Conservation (phyloP, 2,113 vertebrate species). For the Fukomys damarensis region DNA sequence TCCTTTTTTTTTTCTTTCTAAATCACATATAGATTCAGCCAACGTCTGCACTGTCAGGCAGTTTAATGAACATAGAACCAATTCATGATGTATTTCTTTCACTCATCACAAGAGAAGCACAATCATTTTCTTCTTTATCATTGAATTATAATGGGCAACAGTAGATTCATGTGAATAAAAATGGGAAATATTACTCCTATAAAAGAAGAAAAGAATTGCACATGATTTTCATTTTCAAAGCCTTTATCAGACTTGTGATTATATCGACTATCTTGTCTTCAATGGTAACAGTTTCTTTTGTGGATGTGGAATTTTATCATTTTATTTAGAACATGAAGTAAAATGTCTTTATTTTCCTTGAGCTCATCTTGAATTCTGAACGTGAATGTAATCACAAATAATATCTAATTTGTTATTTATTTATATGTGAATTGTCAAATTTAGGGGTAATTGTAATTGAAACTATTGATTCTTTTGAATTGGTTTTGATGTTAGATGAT, state of each 20-base stretch:
- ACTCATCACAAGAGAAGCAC: background rate
- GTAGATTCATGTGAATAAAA: background rate
- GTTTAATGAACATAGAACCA: background rate
- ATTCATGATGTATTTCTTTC: background rate
- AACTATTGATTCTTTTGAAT: background rate
- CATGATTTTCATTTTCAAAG: background rate
- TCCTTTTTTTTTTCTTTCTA: background rate
- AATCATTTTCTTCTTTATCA: background rate
- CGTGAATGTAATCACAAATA: background rate
- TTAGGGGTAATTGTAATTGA: background rate
- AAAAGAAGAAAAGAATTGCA: background rate
- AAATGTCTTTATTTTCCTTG: background rate
- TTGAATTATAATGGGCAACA: background rate
- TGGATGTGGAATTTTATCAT: background rate
- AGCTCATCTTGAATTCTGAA: background rate
- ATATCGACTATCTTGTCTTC: background rate
- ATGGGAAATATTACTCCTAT: background rate
- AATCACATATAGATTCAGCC: background rate
- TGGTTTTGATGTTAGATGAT: background rate
- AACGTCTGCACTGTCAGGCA: background rate
- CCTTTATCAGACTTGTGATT: conserved; percentile 13
- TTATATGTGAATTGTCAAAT: background rate
- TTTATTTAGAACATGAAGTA: conserved; percentile 16
- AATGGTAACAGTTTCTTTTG: background rate
- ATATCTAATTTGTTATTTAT: background rate